Conservation (phyloP, 2,888 invertebrate species). For the Tenthredo mesomela region DNA sequence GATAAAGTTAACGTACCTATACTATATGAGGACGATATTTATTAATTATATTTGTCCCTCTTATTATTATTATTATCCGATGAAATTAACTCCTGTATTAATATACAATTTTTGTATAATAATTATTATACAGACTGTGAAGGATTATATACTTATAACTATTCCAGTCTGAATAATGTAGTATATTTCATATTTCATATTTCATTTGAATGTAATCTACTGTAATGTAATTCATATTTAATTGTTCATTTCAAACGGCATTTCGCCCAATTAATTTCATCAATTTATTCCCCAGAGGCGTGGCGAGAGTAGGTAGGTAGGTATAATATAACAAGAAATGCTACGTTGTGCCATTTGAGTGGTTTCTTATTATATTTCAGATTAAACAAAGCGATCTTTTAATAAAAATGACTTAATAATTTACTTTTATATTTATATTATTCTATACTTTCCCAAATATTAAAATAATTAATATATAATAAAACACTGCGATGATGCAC, state of each 20-base stretch:
- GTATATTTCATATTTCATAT: neutral
- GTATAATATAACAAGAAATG: conserved; percentile 1
- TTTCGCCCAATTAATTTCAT: conserved; percentile 10
- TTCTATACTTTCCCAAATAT: neutral
- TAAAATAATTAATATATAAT: neutral
- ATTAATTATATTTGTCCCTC: neutral
- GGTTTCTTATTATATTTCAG: neutral
- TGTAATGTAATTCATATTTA: neutral
- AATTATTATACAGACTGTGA: neutral
- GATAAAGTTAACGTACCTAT: neutral
- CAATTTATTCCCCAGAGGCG: neutral
- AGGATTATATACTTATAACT: neutral
- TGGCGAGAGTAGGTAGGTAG: conserved; percentile 4
- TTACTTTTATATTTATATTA: neutral
- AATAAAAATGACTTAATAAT: neutral
- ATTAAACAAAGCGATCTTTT: neutral
- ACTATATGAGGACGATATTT: neutral
- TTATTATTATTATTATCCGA: neutral
- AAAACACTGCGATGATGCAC: neutral
- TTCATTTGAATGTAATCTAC: neutral
- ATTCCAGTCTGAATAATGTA: neutral
- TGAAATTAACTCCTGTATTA: neutral
- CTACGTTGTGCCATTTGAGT: neutral
- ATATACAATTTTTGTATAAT: conserved; percentile 6
- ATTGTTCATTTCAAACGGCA: conserved; percentile 17